Base-by-base conservation (phyloP, 2,797 vertebrate genomes). In the Cephalopachus bancanus region DNA sequence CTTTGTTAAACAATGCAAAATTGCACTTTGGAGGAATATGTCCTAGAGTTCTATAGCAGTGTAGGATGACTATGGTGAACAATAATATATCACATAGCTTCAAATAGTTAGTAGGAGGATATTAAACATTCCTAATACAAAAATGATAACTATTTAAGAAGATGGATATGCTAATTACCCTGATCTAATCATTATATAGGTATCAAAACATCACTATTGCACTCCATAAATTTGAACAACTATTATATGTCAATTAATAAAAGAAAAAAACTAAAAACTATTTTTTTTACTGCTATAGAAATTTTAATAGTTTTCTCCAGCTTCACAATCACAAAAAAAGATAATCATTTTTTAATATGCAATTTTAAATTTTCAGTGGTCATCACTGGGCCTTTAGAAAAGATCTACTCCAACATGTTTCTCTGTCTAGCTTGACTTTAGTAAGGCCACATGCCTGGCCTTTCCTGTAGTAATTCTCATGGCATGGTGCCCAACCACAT, bases 401-500 rank as follows among this genome's bases (percentile, higher is more conserved):
- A 67, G 28, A 33, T 0, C 10, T 0, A 19, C 49, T 5, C 22
- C 55, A 53, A 5, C 3, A 26, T 19, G 3, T 67, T 37, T 26
- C 20, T 67, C 28, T 44, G 8, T 8, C 1, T 7, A 24, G 22
- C 64, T 85, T 10, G 20, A 10, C 20, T 19, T 65, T 5, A 78
- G 76, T 33, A 37, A 51, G 16, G 22, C 11, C 14, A 0, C 4
- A 4, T 24, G 0, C 6, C 0, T 2, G 37, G 20, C 20, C 19
- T 62, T 72, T n/a, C 44, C 17, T 55, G 1, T 16, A 37, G 44
- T 53, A 33, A 19, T n/a, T 67, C 17, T 20, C 4, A 12, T 2
- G 17, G 14, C 12, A 3, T 15, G 14, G 2, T 49, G 71, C 60
- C 30, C 59, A 10, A 3, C 26, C 5, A 1, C 1, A 0, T 16